Conservation (phyloP, 2,888 invertebrate species). For the Coelopa pilipes region DNA sequence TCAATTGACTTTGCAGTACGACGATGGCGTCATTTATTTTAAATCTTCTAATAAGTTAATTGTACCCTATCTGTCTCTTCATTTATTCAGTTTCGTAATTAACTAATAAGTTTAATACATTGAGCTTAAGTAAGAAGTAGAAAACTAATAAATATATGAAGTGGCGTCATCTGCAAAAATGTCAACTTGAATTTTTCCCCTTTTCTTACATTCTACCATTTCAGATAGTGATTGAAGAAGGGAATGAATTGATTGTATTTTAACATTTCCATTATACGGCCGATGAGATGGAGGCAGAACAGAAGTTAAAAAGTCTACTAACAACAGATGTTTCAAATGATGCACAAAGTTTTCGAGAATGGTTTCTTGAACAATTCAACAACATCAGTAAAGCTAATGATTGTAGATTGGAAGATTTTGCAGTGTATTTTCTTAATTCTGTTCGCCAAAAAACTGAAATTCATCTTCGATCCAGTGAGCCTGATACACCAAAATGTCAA, state of each 20-base stretch:
- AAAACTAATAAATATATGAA: not conserved
- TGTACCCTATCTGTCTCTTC: not conserved
- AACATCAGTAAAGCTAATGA: not conserved
- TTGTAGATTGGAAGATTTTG: constrained; percentile 68
- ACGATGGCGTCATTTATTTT: constrained; percentile 3
- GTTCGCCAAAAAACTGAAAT: constrained; percentile 70
- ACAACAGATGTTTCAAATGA: constrained; percentile 10
- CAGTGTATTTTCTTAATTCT: constrained; percentile 71
- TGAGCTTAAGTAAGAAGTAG: too few species aligned
- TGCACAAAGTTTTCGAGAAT: constrained; percentile 45
- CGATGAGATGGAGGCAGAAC: constrained; percentile 36
- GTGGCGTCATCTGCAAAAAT: constrained; percentile 47
- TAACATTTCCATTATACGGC: not conserved
- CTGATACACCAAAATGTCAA: constrained; percentile 52
- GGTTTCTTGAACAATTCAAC: constrained; percentile 50
- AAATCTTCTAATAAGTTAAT: not conserved
- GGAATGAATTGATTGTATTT: constrained; percentile 14
- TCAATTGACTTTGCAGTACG: constrained; percentile 33
- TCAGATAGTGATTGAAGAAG: constrained; percentile 48
- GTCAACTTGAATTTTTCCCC: constrained; percentile 43
- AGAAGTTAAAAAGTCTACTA: constrained; percentile 39
- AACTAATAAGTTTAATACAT: too few species aligned
- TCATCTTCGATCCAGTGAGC: constrained; percentile 57
- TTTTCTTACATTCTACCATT: constrained; percentile 58
- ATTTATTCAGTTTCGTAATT: not conserved